phyloP scores from a whole-genome alignment of 2,888 invertebrate species.

The Platycheirus rosarum region DNA sequence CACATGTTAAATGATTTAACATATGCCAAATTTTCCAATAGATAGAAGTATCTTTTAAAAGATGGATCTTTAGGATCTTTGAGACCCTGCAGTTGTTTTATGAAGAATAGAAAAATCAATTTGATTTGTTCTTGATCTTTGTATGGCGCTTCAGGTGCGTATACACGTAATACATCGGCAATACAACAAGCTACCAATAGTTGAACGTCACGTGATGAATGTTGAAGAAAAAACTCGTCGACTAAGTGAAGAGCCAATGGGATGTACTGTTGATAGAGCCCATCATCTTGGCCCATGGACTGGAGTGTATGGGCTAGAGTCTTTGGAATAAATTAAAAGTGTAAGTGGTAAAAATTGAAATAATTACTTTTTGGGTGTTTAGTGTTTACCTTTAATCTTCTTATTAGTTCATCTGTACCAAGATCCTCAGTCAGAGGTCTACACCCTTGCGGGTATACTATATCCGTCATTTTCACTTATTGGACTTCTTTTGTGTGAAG shows the following conservation, averaged over 20 bases:
- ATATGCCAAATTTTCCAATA: conserved; percentile 97
- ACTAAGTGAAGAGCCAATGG: conserved; percentile 96
- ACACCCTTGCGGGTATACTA: conserved; percentile 97
- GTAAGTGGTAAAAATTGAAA: background rate
- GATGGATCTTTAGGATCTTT: conserved; percentile 98
- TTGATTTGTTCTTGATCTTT: conserved; percentile 97
- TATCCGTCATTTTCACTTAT: conserved; percentile 87
- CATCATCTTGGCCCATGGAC: conserved; percentile 98
- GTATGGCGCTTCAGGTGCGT: conserved; percentile 98
- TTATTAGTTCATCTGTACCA: conserved; percentile 96
- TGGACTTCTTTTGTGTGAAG: conserved; percentile 12
- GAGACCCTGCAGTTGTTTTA: conserved; percentile 95
- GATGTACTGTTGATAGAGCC: conserved; percentile 95
- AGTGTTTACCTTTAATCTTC: conserved; percentile 94
- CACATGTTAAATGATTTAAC: conserved; percentile 99
- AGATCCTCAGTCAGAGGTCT: conserved; percentile 97
- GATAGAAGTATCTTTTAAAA: conserved; percentile 98
- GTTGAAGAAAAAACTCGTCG: conserved; percentile 95
- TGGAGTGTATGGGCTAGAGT: conserved; percentile 96
- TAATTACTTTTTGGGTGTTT: background rate
- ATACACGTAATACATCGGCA: conserved; percentile 97
- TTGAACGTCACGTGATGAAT: conserved; percentile 95
- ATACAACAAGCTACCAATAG: conserved; percentile 98
- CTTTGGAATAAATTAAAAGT: conserved; percentile 80
- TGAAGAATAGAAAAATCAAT: conserved; percentile 95